phyloP scores from a whole-genome alignment of 1,140 invertebrate genomes.

The Hycleus cichorii region DNA sequence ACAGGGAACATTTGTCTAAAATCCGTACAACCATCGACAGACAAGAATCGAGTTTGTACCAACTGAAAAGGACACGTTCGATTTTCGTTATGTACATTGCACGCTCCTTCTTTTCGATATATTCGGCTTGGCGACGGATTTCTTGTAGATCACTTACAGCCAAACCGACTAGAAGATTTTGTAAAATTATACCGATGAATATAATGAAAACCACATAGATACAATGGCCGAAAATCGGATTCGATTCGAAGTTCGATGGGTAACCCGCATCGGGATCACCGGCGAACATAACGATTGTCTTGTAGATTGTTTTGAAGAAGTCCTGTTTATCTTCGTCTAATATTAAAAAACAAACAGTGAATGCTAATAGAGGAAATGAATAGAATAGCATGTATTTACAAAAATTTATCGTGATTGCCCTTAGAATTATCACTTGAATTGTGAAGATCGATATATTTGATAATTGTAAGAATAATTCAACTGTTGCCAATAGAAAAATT shows the following conservation, averaged over 20 bases:
- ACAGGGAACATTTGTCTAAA: background rate
- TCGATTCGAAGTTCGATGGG: background rate
- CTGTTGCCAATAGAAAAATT: constrained; percentile 1
- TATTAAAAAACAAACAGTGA: constrained; percentile 6
- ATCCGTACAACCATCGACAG: background rate
- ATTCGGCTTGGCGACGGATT: constrained; percentile 3
- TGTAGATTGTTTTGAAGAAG: constrained; percentile 3
- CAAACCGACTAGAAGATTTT: constrained; percentile 9
- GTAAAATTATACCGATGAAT: constrained; percentile 3
- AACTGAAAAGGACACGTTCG: constrained; percentile 1
- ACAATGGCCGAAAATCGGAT: constrained; percentile 6
- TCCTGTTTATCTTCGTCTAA: background rate
- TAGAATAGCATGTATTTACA: constrained; percentile 9
- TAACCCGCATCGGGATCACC: constrained; percentile 7
- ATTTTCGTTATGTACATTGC: constrained; percentile 5
- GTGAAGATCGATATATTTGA: constrained; percentile 3
- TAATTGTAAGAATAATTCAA: constrained; percentile 4
- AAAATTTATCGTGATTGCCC: constrained; percentile 1
- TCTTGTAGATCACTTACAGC: constrained; percentile 7
- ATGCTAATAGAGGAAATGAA: constrained; percentile 2
- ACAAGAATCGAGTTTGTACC: background rate
- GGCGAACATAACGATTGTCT: constrained; percentile 3
- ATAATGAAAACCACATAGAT: constrained; percentile 2
- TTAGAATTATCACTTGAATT: constrained; percentile 3
- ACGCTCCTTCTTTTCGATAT: constrained; percentile 4